phyloP scores from a whole-genome alignment of 2,797 vertebrate species.

The Sciurus carolinensis region DNA sequence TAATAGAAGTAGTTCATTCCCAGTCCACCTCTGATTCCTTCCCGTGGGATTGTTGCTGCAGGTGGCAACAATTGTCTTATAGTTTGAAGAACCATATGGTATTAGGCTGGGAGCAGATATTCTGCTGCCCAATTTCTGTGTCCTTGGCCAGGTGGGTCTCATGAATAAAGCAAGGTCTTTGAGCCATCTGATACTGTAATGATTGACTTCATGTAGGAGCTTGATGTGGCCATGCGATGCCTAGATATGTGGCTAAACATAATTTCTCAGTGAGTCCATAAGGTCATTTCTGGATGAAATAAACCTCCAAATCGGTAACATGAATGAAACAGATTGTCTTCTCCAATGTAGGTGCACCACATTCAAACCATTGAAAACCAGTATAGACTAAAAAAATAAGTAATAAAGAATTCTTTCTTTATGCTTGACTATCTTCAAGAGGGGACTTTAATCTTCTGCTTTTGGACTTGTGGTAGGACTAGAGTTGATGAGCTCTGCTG shows the following conservation, averaged over 20 bases:
- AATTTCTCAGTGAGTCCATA: background rate
- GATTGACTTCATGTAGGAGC: background rate
- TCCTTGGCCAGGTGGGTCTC: background rate
- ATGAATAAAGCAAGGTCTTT: background rate
- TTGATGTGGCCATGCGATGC: background rate
- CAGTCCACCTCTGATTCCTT: too few relatives aligned
- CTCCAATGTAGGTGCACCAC: background rate
- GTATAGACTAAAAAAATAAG: background rate
- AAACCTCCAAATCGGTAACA: background rate
- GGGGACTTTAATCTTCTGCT: background rate
- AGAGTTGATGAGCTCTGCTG: background rate
- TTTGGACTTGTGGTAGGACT: background rate
- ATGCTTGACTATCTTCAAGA: background rate
- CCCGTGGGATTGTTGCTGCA: too few relatives aligned
- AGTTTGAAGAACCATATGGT: background rate
- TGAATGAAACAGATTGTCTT: background rate
- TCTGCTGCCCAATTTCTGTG: background rate
- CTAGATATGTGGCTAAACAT: background rate
- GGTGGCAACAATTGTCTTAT: background rate
- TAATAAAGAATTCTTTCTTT: background rate
- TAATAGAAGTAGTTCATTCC: too few relatives aligned
- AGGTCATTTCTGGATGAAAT: background rate
- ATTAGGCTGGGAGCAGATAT: background rate
- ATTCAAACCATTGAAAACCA: background rate
- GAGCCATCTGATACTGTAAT: background rate